A percentile compares a stretch with the other conserved stretches of the same genome.
These are phyloP conservation scores for Caenorhabditis inopinata DNA, from an alignment of 1,140 invertebrate species.

Conservation along the genomic window DNA sequence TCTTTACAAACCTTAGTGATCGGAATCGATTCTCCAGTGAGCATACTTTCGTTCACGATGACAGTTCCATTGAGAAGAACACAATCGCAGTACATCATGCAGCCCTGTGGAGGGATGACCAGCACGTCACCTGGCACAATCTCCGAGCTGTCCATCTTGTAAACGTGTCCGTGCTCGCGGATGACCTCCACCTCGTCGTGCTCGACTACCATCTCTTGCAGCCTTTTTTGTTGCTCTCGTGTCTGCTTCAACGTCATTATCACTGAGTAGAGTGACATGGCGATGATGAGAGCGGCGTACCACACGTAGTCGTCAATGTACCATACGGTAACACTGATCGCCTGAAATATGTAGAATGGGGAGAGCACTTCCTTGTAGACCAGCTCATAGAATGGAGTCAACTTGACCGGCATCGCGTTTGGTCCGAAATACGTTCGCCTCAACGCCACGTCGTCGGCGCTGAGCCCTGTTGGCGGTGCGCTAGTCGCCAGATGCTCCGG, in stretches of 20 bases:
- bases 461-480: not conserved
- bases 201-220: slow-evolving; percentile 59
- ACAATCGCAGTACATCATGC: slow-evolving; percentile 85
- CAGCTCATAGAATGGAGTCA: slow-evolving; percentile 60
- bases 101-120: slow-evolving; percentile 80
- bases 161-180: slow-evolving; percentile 52
- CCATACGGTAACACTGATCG: slow-evolving; percentile 70
- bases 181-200: slow-evolving; percentile 57
- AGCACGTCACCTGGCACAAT: slow-evolving; percentile 86
- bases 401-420: slow-evolving; percentile 63
- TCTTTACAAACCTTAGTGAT: slow-evolving; percentile 62
- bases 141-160: slow-evolving; percentile 49
- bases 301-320: slow-evolving; percentile 72
- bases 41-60: slow-evolving; percentile 74
- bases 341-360: slow-evolving; percentile 88
- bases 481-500: not conserved
- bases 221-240: slow-evolving; percentile 71
- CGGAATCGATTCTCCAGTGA: slow-evolving; percentile 64
- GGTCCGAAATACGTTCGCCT: slow-evolving; percentile 53
- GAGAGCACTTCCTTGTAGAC: slow-evolving; percentile 73
- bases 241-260: slow-evolving; percentile 70
- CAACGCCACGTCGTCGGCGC: not conserved
- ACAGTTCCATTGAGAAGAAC: slow-evolving; percentile 83
- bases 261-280: slow-evolving; percentile 84
- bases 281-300: slow-evolving; percentile 80